phyloP scores from a whole-genome alignment of 1,140 invertebrate genomes.

The Bradysia coprophila region DNA sequence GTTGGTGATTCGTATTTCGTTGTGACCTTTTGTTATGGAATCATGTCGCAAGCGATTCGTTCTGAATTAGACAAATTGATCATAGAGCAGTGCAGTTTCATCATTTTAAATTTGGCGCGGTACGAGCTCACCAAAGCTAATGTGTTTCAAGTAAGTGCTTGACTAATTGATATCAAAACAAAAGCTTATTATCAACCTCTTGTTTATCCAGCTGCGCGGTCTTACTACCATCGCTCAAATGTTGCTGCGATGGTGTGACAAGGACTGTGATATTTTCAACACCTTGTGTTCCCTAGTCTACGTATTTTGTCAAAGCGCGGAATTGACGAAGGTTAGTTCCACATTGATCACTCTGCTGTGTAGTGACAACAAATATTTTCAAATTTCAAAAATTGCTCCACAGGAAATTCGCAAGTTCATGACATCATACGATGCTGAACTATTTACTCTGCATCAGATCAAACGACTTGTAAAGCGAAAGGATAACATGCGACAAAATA shows the following conservation, averaged over 20 bases:
- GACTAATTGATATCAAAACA: background rate
- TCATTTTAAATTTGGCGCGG: constrained; percentile 21
- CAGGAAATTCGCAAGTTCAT: constrained; percentile 21
- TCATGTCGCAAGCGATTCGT: constrained; percentile 23
- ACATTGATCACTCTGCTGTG: background rate
- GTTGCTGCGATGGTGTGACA: constrained; percentile 40
- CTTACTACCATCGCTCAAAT: constrained; percentile 23
- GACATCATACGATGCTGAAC: constrained; percentile 17
- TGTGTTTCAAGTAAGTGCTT: constrained; percentile 2
- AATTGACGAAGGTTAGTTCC: constrained; percentile 25
- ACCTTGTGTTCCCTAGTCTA: constrained; percentile 39
- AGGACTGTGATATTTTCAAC: constrained; percentile 35
- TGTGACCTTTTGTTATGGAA: constrained; percentile 20
- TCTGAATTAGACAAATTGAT: constrained; percentile 23
- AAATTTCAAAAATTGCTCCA: background rate
- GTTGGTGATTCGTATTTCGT: constrained; percentile 20
- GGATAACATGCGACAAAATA: constrained; percentile 23
- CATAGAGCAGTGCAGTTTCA: constrained; percentile 21
- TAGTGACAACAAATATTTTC: background rate
- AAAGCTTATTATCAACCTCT: background rate
- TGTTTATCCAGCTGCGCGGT: constrained; percentile 13
- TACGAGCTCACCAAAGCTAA: constrained; percentile 9
- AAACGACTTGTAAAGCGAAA: constrained; percentile 21
- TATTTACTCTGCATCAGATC: constrained; percentile 20
- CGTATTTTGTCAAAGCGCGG: constrained; percentile 37